Conservation (phyloP, 2,113 vertebrate species). For the Lasiurus borealis region DNA sequence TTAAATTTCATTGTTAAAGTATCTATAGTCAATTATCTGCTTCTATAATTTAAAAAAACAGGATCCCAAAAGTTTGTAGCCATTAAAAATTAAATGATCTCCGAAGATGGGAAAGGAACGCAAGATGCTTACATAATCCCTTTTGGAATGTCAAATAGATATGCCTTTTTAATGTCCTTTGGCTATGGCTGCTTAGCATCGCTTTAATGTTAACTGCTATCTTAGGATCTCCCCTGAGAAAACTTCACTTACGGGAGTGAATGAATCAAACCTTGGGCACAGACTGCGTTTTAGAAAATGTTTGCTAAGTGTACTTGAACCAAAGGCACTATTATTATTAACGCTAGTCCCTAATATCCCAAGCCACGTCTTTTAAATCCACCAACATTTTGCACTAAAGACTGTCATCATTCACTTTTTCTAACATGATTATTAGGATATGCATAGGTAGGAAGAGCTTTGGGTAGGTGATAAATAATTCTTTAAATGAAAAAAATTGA, state of each 20-base stretch:
- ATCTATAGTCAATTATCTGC: conserved; percentile 9
- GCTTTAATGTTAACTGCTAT: conserved; percentile 29
- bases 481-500: not conserved
- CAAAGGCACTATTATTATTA: not conserved
- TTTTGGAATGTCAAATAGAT: conserved; percentile 54
- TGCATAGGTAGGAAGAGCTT: not conserved
- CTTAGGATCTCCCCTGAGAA: not conserved
- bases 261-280: not conserved
- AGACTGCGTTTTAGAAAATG: not conserved
- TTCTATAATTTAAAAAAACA: conserved; percentile 16
- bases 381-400: not conserved
- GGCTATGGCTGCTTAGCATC: not conserved
- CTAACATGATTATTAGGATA: not conserved
- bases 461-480: not conserved
- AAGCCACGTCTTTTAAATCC: conserved; percentile 3
- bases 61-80: not conserved
- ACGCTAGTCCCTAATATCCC: not conserved
- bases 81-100: conserved; percentile 62
- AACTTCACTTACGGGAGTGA: conserved; percentile 2
- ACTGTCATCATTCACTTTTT: not conserved
- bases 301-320: not conserved
- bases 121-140: not conserved
- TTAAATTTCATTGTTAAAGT: conserved; percentile 28
- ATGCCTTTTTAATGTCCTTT: not conserved
- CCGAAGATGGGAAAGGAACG: not conserved